Evolutionary conservation across 2,113 vertebrate genomes (phyloP), one percentile per base, ranked within the genome.

Genomic region (Pagrus major): DNA sequence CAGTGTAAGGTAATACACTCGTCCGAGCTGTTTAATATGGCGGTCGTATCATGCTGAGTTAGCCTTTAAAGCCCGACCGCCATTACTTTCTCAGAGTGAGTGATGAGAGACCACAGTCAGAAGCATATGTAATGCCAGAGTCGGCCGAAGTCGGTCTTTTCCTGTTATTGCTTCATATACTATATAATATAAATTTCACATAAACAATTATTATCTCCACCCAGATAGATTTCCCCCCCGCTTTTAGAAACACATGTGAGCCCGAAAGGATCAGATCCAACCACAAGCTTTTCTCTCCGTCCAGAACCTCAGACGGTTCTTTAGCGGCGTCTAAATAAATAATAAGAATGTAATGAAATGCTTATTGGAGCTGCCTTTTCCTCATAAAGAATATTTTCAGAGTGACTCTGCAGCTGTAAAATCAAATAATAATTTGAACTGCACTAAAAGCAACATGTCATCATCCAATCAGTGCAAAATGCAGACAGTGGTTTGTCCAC

Each of bases 91-190:
- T 47, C 18, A 1, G 54, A 76, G 73, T 73, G 87, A 88, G 81
- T 81, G 88, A 89, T 76, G 87, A 88, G 88, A 89, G 85, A 81
- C 90, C 90, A 75, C 88, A 90, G 84, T 76, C 79, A 71, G 33
- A 80, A 68, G 65, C 76, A 75, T 42, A 71, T 78, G 84, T 81
- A 87, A 86, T 31, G 80, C 77, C 78, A 65, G 61, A 76, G 73
- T 84, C 56, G 33, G 84, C 85, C 72, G 49, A 79, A 80, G 76
- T 84, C 80, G 56, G 81, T 49, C 78, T n/a, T 80, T 89, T 89
- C 82, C 81, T 86, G 85, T 90, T 90, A 81, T 80, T 87, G 83
- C 83, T 79, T 54, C 72, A 47, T 69, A 81, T 29, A 49, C 54
- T 73, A 47, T 85, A 66, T 86, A 68, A 83, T 89, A 86, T 81